Evolutionary conservation across 23 tunicate species (phyloP), one percentile per base, ranked within the genome.

Genomic region (Phallusia fumigata): DNA sequence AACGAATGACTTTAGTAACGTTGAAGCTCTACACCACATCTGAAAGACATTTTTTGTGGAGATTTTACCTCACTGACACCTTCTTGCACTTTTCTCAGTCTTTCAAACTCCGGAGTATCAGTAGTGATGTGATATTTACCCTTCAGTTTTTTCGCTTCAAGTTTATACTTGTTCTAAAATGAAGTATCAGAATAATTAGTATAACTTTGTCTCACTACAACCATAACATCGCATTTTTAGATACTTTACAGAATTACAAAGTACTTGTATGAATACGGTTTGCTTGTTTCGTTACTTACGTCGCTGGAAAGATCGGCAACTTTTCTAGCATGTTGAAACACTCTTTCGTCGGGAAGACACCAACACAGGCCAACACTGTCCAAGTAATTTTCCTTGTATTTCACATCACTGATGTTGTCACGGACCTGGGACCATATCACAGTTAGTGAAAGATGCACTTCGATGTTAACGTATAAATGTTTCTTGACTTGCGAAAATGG

Each of bases 91-190:
- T 87, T 91, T 47, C 89, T 78, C 21, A 96, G 64, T 33, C 96
- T 77, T 74, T 92, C 99, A 79, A 80, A 91, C 51, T 96, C 99
- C n/a, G 99, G 96, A 31, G 96, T 82, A 50, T 92, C 91, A 34
- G 90, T 86, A 32, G 97, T 92, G 65, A 97, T 87, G 87, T 89
- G 90, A 73, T 84, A 89, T 86, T 97, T 89, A 24, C 97, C 99
- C 83, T 88, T 91, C 82, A 97, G 53, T 45, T 87, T 81, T 30
- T 79, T 52, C 18, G 97, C 95, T 52, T 92, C 88, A 53, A 85
- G 26, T 83, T 92, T 89, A 89, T 97, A 97, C 65, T 86, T 79
- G 82, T 94, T 94, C 98, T 94, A 83, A 31, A 33, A 35, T 2
- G 40, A 1, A 58, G 11, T 13, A 16, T 22, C 28, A 21, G 13